Evolutionary conservation across 2,888 invertebrate genomes (phyloP), one percentile per base, ranked within the genome.

Genomic region (Diarsia mendica): DNA sequence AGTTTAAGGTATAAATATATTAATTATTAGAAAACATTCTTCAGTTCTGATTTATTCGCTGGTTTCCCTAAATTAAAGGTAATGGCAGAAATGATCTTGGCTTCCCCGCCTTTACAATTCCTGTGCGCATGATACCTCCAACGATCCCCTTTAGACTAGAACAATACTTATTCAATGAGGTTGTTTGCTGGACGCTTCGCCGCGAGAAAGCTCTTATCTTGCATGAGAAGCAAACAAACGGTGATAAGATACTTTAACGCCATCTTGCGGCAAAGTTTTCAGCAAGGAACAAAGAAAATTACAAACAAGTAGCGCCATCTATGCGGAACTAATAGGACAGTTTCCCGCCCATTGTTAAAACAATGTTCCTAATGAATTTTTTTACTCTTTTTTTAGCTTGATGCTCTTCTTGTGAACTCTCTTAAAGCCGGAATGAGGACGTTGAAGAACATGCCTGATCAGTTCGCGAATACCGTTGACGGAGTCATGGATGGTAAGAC

Each of bases 371-470:
- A n/a, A n/a, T n/a, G n/a, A n/a, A n/a, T n/a, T n/a, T n/a, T n/a
- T n/a, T 8, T n/a, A 44, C 39, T 10, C 48, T 61, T 67, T 49
- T 49, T 85, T 11, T 79, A 97, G 97, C 97, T 98, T 85, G 97
- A 98, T 90, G 97, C 97, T 33, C 89, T 96, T 2, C 93, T 98
- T 63, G 98, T 98, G 67, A 98, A 98, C 90, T 98, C 99, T 0
- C 94, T 99, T 77, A 97, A 98, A 90, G 98, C 97, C 9, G 98
- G 98, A 0, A 98, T 99, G 97, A 97, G 98, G 89, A 98, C 98
- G 0, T 98, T 99, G 48, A 98, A 98, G 93, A 98, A 98, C 69
- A 98, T 99, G 97, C 99, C 99, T 0, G 99, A 99, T 91, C 98
- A 98, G 88, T 97, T 99, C 83, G 97, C 98, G 53, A 98, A 98